These are phyloP conservation scores for Dioctria rufipes DNA, from an alignment of 2,888 invertebrate genomes.

Conservation along the genomic window DNA sequence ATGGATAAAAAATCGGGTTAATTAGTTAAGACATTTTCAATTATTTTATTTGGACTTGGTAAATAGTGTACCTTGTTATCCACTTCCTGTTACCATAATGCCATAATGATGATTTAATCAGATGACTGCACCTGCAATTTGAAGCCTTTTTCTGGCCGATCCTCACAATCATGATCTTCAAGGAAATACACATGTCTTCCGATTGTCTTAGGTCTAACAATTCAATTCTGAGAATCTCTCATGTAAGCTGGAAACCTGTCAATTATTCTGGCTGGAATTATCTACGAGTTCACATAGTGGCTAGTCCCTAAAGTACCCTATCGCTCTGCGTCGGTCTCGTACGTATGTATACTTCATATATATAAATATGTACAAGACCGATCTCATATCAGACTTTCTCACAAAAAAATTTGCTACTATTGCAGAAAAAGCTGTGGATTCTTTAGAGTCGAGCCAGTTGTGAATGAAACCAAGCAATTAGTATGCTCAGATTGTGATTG, in stretches of 20 bases:
- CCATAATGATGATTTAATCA: constrained; percentile 38
- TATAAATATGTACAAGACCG: background rate
- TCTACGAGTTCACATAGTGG: constrained; percentile 32
- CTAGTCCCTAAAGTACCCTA: constrained; percentile 39
- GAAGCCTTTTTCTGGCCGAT: constrained; percentile 17
- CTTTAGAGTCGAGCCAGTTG: constrained; percentile 22
- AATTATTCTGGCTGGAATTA: constrained; percentile 26
- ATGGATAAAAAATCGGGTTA: constrained; percentile 12
- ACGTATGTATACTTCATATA: background rate
- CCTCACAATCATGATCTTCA: background rate
- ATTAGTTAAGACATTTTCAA: constrained; percentile 35
- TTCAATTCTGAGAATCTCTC: constrained; percentile 49
- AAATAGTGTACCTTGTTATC: constrained; percentile 8
- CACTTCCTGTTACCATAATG: constrained; percentile 14
- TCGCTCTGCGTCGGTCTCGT: constrained; percentile 1
- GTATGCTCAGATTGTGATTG: constrained; percentile 71
- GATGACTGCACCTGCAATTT: constrained; percentile 22
- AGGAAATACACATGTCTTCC: background rate
- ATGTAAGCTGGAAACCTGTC: constrained; percentile 18
- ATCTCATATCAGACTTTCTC: constrained; percentile 22
- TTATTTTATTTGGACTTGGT: constrained; percentile 16
- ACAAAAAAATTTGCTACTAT: constrained; percentile 1
- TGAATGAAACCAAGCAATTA: constrained; percentile 65
- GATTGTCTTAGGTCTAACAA: background rate
- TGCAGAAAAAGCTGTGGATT: constrained; percentile 25